A percentile compares a stretch with the other conserved stretches of the same genome.
phyloP scores from a whole-genome alignment of 2,888 invertebrate species.

The Euspilapteryx auroguttella region DNA sequence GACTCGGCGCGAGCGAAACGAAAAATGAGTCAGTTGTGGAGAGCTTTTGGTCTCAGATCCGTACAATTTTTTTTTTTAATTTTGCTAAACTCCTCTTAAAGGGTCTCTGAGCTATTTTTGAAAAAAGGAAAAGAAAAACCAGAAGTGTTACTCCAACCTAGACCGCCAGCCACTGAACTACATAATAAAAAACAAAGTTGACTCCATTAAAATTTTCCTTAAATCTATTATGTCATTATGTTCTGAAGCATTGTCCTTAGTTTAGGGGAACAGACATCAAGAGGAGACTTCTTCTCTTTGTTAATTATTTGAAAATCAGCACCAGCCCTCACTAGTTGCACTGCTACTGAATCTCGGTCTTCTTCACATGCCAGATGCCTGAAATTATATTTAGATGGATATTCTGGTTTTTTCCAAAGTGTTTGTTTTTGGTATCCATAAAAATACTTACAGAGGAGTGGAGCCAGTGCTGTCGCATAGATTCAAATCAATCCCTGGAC shows the following conservation, averaged over 20 bases:
- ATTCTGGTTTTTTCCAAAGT: background rate
- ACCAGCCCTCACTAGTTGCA: conserved; percentile 66
- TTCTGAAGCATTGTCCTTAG: conserved; percentile 16
- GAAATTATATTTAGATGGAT: too few species aligned
- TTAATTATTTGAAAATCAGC: conserved; percentile 64
- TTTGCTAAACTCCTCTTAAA: too few species aligned
- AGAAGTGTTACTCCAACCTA: too few species aligned
- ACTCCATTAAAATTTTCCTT: conserved; percentile 11
- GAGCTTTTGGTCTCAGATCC: too few species aligned
- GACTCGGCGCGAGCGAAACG: too few species aligned
- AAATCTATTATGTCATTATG: conserved; percentile 11
- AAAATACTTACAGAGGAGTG: conserved; percentile 67
- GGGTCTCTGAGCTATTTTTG: too few species aligned
- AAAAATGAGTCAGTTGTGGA: too few species aligned
- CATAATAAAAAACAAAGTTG: too few species aligned
- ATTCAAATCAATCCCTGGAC: conserved; percentile 57
- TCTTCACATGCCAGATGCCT: conserved; percentile 84
- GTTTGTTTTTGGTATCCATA: background rate
- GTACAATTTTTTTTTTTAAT: too few species aligned
- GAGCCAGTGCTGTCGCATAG: conserved; percentile 71
- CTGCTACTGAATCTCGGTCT: conserved; percentile 67
- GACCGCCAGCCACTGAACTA: too few species aligned
- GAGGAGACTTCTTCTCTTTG: conserved; percentile 67
- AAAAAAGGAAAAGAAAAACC: too few species aligned
- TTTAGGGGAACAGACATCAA: conserved; percentile 58